Conservation (phyloP, 2,797 vertebrate genomes). For the Sparus aurata region DNA sequence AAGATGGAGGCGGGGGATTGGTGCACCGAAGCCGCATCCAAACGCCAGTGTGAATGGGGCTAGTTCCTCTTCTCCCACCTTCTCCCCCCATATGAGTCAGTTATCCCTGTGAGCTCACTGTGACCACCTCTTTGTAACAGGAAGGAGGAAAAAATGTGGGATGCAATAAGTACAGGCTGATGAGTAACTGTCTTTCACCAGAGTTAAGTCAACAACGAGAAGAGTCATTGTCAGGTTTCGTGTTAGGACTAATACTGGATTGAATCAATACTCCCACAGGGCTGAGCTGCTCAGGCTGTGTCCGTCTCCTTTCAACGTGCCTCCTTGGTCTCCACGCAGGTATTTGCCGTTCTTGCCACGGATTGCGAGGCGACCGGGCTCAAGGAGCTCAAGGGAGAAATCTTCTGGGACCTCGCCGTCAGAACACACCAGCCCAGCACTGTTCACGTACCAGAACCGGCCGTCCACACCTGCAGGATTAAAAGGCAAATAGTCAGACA, state of each 20-base stretch:
- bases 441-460: slow-evolving; percentile 94
- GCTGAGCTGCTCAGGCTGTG: slow-evolving; percentile 85
- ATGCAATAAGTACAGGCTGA: slow-evolving; percentile 5
- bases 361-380: slow-evolving; percentile 92
- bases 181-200: slow-evolving; percentile 7
- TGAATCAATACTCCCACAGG: slow-evolving; percentile 94
- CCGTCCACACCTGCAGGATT: slow-evolving; percentile 86
- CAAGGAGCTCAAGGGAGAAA: slow-evolving; percentile 93
- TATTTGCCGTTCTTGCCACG: slow-evolving; percentile 91
- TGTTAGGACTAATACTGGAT: not conserved
- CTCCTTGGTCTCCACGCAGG: slow-evolving; percentile 92
- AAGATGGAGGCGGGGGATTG: too few relatives aligned
- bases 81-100: not conserved
- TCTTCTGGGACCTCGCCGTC: slow-evolving; percentile 94
- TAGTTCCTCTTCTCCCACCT: slow-evolving; percentile 6
- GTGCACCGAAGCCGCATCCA: too few relatives aligned
- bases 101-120: slow-evolving; percentile 5
- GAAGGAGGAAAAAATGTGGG: not conserved
- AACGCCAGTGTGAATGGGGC: too few relatives aligned
- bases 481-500: not conserved
- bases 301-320: slow-evolving; percentile 92
- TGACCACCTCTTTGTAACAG: not conserved
- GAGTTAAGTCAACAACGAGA: not conserved
- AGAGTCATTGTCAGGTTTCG: not conserved
- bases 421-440: slow-evolving; percentile 90